phyloP scores from a whole-genome alignment of 1,140 invertebrate genomes.

The Chelonus insularis region DNA sequence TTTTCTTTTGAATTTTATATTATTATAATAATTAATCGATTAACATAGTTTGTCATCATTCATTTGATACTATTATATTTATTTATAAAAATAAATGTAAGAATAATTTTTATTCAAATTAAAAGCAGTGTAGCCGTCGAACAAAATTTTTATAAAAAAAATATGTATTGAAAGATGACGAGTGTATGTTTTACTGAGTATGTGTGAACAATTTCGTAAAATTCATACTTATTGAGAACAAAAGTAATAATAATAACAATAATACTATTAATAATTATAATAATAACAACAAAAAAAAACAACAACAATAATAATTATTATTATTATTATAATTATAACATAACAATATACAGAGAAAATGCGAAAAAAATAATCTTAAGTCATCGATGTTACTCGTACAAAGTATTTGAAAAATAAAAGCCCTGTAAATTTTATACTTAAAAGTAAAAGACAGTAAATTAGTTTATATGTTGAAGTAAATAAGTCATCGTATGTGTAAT shows the following conservation, averaged over 20 bases:
- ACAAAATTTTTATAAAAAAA: slow-evolving; percentile 5
- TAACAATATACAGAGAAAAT: no score
- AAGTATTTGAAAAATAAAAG: slow-evolving; percentile 40
- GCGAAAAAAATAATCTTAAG: slow-evolving; percentile 42
- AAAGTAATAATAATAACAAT: no score
- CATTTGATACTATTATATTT: no score
- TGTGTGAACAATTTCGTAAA: slow-evolving; percentile 30
- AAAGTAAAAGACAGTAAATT: slow-evolving; percentile 37
- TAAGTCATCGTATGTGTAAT: slow-evolving; percentile 7
- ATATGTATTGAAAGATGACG: slow-evolving; percentile 23
- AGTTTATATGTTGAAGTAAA: slow-evolving; percentile 32
- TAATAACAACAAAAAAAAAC: slow-evolving; percentile 15
- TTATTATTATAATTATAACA: no score
- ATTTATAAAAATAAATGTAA: no score
- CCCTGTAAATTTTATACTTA: slow-evolving; percentile 53
- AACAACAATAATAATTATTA: slow-evolving; percentile 24
- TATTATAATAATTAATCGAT: no score
- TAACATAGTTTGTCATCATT: no score
- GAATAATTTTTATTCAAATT: no score
- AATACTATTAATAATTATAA: no score
- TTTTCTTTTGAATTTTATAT: no score
- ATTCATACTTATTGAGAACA: no score
- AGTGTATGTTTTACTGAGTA: slow-evolving; percentile 19
- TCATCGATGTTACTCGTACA: slow-evolving; percentile 56
- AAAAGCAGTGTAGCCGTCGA: no score